A percentile compares a stretch with the other conserved stretches of the same genome.
Evolutionary conservation across 2,888 invertebrate genomes (phyloP).

Genomic region (Timema podura): DNA sequence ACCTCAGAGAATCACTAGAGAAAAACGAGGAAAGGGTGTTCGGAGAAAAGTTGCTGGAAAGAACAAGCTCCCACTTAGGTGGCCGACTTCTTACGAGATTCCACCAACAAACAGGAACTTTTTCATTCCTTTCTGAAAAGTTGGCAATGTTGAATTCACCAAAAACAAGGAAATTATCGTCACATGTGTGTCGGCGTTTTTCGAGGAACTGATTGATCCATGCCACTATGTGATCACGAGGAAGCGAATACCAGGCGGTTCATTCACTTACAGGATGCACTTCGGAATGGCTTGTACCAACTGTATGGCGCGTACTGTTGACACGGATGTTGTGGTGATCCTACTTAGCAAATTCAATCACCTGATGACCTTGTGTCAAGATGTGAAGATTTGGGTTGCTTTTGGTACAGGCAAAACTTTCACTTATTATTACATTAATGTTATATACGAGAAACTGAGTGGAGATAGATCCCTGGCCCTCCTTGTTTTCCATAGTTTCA

Average conservation of each 20-base stretch:
- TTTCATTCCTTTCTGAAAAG: conserved; percentile 5
- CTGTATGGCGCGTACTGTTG: conserved; percentile 2
- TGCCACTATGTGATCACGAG: conserved; percentile 1
- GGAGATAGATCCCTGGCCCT: conserved; percentile 1
- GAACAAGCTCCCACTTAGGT: neutral
- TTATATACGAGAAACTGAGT: neutral
- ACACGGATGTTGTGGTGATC: neutral
- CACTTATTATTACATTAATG: conserved; percentile 10
- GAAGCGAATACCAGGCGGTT: neutral
- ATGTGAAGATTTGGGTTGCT: neutral
- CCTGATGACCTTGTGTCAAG: conserved; percentile 6
- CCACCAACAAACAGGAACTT: conserved; percentile 9
- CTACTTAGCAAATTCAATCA: neutral
- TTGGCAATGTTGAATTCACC: conserved; percentile 1
- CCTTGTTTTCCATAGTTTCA: neutral
- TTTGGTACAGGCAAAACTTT: conserved; percentile 5
- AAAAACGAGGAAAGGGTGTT: neutral
- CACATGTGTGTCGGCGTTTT: neutral
- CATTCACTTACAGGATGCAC: conserved; percentile 8
- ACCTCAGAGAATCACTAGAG: neutral
- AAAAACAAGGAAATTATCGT: conserved; percentile 1
- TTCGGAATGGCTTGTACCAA: neutral
- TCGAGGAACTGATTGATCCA: conserved; percentile 1
- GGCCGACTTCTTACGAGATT: neutral
- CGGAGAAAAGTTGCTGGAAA: neutral